Evolutionary conservation across 1,140 invertebrate genomes (phyloP).

Genomic region (Papilio polyxenes): DNA sequence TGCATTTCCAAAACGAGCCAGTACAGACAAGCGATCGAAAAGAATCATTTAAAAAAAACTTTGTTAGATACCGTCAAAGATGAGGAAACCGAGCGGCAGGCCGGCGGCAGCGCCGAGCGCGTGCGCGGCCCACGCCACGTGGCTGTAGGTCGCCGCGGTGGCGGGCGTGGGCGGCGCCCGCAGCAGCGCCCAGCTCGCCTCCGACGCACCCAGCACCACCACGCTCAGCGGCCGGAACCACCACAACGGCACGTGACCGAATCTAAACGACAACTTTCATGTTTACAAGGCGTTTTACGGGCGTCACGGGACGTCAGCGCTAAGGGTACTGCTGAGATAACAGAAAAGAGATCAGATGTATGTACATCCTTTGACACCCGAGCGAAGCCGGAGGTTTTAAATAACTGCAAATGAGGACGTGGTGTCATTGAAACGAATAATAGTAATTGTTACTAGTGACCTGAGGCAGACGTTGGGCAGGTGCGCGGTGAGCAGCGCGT

Average conservation of each 20-base stretch:
- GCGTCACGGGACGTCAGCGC: too few relatives aligned
- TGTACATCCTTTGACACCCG: too few relatives aligned
- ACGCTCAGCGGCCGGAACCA: conserved; percentile 80
- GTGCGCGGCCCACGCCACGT: conserved; percentile 90
- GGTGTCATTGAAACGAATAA: too few relatives aligned
- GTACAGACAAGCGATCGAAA: not conserved
- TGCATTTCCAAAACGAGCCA: too few relatives aligned
- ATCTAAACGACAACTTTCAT: conserved; percentile 46
- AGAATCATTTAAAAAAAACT: not conserved
- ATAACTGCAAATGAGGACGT: too few relatives aligned
- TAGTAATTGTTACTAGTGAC: conserved; percentile 43
- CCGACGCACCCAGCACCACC: conserved; percentile 79
- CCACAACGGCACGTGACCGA: conserved; percentile 68
- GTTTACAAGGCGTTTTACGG: too few relatives aligned
- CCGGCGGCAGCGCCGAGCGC: conserved; percentile 90
- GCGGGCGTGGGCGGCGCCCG: conserved; percentile 78
- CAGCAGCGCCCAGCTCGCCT: conserved; percentile 64
- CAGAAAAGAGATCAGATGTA: too few relatives aligned
- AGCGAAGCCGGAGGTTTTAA: too few relatives aligned
- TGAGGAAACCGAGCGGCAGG: conserved; percentile 88
- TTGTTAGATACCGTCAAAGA: conserved; percentile 81
- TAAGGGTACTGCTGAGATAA: too few relatives aligned
- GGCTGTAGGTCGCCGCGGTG: conserved; percentile 64
- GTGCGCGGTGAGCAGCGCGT: conserved; percentile 95
- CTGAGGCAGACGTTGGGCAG: conserved; percentile 91